A percentile compares a stretch with the other conserved stretches of the same genome.
Conservation (phyloP, 2,888 invertebrate genomes). For the Lymantria monacha region DNA sequence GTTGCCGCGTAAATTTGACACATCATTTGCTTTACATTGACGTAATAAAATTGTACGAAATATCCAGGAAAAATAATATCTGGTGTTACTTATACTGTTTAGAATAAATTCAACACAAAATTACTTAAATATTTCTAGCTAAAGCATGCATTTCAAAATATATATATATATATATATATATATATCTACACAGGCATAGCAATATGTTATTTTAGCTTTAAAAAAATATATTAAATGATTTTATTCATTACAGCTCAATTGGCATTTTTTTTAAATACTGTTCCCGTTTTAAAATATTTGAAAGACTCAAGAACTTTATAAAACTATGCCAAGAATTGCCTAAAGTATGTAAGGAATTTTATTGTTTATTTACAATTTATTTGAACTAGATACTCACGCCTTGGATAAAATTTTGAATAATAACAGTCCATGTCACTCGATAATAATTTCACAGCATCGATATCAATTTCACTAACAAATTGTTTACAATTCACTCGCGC, state of each 20-base stretch:
- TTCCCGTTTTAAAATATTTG: not conserved
- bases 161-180: too few species aligned
- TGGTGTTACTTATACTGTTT: too few species aligned
- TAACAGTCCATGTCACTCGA: constrained; percentile 80
- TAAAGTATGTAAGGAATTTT: constrained; percentile 69
- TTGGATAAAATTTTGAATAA: constrained; percentile 80
- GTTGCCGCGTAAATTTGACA: too few species aligned
- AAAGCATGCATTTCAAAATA: too few species aligned
- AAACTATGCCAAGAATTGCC: constrained; percentile 53
- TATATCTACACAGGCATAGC: not conserved
- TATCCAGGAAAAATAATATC: too few species aligned
- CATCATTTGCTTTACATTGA: too few species aligned
- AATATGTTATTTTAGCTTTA: not conserved
- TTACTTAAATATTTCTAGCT: too few species aligned
- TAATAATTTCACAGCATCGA: constrained; percentile 68
- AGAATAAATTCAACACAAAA: too few species aligned
- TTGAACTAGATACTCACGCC: constrained; percentile 76
- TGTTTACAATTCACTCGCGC: constrained; percentile 78
- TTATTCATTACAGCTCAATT: not conserved
- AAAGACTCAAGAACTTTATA: not conserved
- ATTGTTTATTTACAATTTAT: constrained; percentile 69
- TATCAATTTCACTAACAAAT: constrained; percentile 72
- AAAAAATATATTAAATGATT: not conserved
- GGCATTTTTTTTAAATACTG: not conserved
- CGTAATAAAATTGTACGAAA: too few species aligned